These are phyloP conservation scores for Cryptops parisi DNA, from an alignment of 2,888 invertebrate genomes.

Conservation along the genomic window DNA sequence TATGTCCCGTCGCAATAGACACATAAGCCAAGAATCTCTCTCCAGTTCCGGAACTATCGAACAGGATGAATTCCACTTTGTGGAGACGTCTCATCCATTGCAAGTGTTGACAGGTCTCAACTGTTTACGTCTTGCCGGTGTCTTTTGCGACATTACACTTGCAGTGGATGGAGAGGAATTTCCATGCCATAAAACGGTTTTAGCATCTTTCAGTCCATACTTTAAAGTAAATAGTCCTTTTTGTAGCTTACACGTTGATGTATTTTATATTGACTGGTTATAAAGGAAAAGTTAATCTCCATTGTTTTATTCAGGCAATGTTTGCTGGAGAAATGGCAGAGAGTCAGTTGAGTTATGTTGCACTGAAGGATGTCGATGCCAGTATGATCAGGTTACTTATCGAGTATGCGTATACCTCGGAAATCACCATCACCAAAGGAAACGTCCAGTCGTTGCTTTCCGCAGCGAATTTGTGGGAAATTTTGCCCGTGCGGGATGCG, in stretches of 20 bases:
- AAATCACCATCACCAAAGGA: constrained; percentile 30
- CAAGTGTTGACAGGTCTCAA: constrained; percentile 31
- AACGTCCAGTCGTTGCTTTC: constrained; percentile 36
- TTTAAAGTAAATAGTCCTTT: constrained; percentile 28
- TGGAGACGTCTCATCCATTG: constrained; percentile 29
- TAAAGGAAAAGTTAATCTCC: too few relatives aligned
- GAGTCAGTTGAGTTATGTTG: constrained; percentile 32
- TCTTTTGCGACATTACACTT: constrained; percentile 35
- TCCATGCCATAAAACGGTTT: constrained; percentile 32
- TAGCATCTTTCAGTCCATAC: constrained; percentile 35
- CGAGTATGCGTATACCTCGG: constrained; percentile 35
- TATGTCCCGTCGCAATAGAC: background rate
- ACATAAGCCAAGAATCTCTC: constrained; percentile 18
- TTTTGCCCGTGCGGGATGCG: constrained; percentile 33
- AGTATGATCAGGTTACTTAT: constrained; percentile 31
- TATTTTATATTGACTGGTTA: too few relatives aligned
- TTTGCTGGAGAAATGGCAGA: constrained; percentile 34
- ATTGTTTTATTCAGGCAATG: too few relatives aligned
- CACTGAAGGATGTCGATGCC: constrained; percentile 33
- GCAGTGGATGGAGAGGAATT: constrained; percentile 32
- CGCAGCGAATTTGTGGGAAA: constrained; percentile 34
- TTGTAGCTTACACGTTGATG: too few relatives aligned
- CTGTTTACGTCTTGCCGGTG: constrained; percentile 26
- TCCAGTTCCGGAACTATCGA: constrained; percentile 19
- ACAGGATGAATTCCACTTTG: constrained; percentile 30